phyloP scores from a whole-genome alignment of 1,140 invertebrate species.

The Nephila pilipes region DNA sequence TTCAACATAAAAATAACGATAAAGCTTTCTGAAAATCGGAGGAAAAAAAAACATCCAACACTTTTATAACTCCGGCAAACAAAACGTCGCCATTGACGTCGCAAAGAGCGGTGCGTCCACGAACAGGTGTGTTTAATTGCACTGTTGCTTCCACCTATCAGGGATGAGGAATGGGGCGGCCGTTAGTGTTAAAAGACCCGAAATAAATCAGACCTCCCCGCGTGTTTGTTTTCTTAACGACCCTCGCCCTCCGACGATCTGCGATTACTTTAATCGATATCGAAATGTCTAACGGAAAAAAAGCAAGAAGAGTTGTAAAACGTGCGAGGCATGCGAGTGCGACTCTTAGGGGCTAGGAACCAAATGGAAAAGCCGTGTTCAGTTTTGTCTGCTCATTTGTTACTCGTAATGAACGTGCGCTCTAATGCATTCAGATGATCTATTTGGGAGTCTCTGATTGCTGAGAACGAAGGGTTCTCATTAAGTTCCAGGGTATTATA shows the following conservation, averaged over 20 bases:
- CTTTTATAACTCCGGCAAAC: no score
- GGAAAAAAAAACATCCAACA: no score
- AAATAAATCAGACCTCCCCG: neutral
- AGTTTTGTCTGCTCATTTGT: neutral
- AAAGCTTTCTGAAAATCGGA: no score
- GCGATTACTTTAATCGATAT: conserved; percentile 22
- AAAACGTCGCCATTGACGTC: neutral
- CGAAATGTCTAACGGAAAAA: neutral
- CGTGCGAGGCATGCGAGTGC: neutral
- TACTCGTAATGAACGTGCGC: neutral
- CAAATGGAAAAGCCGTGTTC: conserved; percentile 22
- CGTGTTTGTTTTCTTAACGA: neutral
- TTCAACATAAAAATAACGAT: no score
- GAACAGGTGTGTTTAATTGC: neutral
- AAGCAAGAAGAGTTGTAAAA: neutral
- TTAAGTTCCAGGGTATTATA: no score
- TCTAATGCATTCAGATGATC: neutral
- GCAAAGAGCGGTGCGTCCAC: neutral
- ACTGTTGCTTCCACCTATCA: neutral
- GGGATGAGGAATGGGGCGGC: neutral
- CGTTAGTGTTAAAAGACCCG: neutral
- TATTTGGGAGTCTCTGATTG: neutral
- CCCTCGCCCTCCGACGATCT: neutral
- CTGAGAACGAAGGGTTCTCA: no score
- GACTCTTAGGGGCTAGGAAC: neutral